Base-by-base conservation (phyloP, 1,140 invertebrate genomes). In the Neodiprion virginianus region DNA sequence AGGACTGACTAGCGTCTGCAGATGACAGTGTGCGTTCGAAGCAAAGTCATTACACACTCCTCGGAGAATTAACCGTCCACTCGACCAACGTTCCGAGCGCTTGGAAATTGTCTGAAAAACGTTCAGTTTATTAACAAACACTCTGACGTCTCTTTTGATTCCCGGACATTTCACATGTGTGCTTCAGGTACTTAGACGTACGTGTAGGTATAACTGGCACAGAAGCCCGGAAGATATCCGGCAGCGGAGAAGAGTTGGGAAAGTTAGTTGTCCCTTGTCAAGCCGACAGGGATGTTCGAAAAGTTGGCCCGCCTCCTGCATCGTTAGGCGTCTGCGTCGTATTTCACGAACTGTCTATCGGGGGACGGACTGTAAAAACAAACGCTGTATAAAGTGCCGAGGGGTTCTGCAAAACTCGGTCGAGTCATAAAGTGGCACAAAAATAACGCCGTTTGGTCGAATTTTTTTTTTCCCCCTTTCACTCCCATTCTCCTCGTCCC, bases 51-150 rank as follows among this genome's bases (percentile, higher is more conserved):
- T 40, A 80, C 83, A 81, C 81, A 82, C 80, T 83, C 79, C 81
- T 85, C 85, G 84, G 82, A 84, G 80, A 80, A 82, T 80, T 81
- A 80, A 79, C 75, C 69, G 72, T 75, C 76, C 75, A 14, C 61
- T 5, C 61, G 12, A 21, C 61, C 17, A 65, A 14, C 73, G 69
- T 74, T 73, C 65, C 71, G 71, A 66, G 72, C 74, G 28, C 28
- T 40, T 40, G 28, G 5, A 40, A 40, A 40, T 40, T 40, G 28
- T 40, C 28, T 40, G 28, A 40, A 40, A 40, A 40, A 40, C 28
- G 2, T 40, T 40, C 5, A 40, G 28, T 40, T 40, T 40, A 40
- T 40, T 40, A 40, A 40, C 28, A 40, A 73, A 75, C 69, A 61
- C 28, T 65, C 7, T 2, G 50, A 72, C 68, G 17, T 65, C 67